phyloP scores from a whole-genome alignment of 2,113 vertebrate species.

The Ptilorrhoa leucosticta region DNA sequence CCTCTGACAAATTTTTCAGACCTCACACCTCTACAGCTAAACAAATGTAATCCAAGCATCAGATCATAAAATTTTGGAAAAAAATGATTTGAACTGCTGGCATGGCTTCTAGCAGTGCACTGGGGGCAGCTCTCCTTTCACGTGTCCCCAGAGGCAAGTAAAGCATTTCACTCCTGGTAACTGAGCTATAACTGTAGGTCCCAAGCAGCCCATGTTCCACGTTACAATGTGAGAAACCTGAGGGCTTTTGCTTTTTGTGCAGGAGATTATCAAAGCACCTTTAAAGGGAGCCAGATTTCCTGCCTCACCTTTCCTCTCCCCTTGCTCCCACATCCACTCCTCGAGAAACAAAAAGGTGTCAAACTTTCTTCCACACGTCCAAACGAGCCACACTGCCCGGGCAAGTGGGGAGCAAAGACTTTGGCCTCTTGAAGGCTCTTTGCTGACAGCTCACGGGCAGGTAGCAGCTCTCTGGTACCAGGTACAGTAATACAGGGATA shows the following conservation, averaged over 20 bases:
- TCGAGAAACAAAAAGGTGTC: constrained; percentile 26
- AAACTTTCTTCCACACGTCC: background rate
- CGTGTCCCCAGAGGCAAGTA: background rate
- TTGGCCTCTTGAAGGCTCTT: background rate
- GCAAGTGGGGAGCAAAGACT: background rate
- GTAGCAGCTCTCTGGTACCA: background rate
- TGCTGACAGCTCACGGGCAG: background rate
- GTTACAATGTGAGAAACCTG: constrained; percentile 25
- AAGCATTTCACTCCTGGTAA: constrained; percentile 52
- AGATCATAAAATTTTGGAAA: constrained; percentile 53
- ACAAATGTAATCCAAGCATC: constrained; percentile 40
- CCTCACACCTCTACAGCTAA: constrained; percentile 37
- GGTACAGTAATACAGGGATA: background rate
- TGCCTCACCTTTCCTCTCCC: background rate
- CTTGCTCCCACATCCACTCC: background rate
- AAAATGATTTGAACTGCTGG: constrained; percentile 31
- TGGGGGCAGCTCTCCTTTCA: constrained; percentile 27
- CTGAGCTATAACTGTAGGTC: constrained; percentile 12
- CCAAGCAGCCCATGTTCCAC: background rate
- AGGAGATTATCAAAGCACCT: constrained; percentile 36
- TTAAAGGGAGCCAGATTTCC: constrained; percentile 23
- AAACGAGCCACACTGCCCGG: background rate
- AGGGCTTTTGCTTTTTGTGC: constrained; percentile 33
- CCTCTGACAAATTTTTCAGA: constrained; percentile 31
- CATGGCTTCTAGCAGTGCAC: background rate